Conservation (phyloP, 2,888 invertebrate genomes). For the Aricia artaxerxes region DNA sequence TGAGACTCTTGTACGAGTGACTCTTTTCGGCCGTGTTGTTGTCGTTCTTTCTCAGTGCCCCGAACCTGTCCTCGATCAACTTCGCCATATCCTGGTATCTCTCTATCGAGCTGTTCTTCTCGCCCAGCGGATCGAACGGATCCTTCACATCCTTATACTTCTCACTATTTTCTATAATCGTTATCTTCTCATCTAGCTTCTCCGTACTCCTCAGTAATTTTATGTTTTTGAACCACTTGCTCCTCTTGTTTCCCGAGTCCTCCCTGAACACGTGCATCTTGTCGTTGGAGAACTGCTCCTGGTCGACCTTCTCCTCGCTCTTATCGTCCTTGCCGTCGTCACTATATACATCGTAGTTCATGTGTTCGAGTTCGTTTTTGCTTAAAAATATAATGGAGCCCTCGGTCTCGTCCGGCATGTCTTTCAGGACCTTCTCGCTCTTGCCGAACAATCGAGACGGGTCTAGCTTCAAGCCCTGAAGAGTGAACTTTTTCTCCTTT, state of each 20-base stretch:
- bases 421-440: conserved; percentile 75
- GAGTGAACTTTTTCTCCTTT: conserved; percentile 75
- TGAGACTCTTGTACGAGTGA: conserved; percentile 75
- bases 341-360: conserved; percentile 80
- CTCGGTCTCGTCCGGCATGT: conserved; percentile 82
- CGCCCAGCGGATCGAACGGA: conserved; percentile 81
- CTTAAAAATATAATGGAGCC: conserved; percentile 85
- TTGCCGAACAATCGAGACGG: conserved; percentile 74
- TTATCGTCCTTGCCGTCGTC: conserved; percentile 76
- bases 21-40: conserved; percentile 73
- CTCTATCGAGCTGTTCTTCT: conserved; percentile 85
- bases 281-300: conserved; percentile 68
- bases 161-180: conserved; percentile 64
- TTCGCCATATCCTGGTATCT: conserved; percentile 87
- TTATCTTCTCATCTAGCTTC: conserved; percentile 71
- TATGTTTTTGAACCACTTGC: conserved; percentile 84
- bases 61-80: conserved; percentile 84
- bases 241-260: conserved; percentile 77
- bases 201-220: conserved; percentile 76
- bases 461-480: conserved; percentile 75
- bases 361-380: conserved; percentile 83
- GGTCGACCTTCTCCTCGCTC: conserved; percentile 62
- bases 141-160: conserved; percentile 73
- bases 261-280: conserved; percentile 77
- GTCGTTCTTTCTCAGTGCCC: conserved; percentile 70